Evolutionary conservation across 2,113 vertebrate genomes (phyloP).

Genomic region (Sterrhoptilus dennistouni): DNA sequence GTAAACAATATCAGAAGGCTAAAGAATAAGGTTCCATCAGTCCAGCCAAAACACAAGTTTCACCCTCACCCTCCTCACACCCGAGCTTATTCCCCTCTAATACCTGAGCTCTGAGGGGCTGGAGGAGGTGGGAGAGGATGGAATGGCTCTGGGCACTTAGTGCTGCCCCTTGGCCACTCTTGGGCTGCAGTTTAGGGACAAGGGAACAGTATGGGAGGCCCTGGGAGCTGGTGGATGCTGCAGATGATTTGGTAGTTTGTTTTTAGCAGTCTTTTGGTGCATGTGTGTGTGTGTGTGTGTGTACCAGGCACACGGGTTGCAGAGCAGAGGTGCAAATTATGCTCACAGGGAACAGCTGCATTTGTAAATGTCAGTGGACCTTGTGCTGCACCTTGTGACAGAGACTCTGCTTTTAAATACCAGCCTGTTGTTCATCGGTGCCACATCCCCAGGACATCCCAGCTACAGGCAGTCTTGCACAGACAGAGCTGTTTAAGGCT

Average conservation of each 20-base stretch:
- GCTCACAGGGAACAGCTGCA: background rate
- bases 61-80: background rate
- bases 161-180: background rate
- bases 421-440: background rate
- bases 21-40: background rate
- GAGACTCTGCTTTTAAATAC: background rate
- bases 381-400: background rate
- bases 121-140: background rate
- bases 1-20: too few relatives aligned
- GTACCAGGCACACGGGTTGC: background rate
- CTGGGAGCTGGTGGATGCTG: background rate
- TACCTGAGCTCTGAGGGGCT: background rate
- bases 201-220: too few relatives aligned
- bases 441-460: background rate
- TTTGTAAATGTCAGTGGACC: background rate
- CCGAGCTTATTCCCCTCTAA: background rate
- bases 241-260: background rate
- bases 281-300: accelerated
- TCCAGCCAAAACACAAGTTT: background rate
- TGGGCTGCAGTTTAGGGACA: background rate
- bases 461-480: background rate
- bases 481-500: background rate
- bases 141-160: background rate
- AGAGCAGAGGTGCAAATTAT: background rate
- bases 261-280: background rate